phyloP scores from a whole-genome alignment of 2,113 vertebrate genomes.

The Protomyctophum bolini region DNA sequence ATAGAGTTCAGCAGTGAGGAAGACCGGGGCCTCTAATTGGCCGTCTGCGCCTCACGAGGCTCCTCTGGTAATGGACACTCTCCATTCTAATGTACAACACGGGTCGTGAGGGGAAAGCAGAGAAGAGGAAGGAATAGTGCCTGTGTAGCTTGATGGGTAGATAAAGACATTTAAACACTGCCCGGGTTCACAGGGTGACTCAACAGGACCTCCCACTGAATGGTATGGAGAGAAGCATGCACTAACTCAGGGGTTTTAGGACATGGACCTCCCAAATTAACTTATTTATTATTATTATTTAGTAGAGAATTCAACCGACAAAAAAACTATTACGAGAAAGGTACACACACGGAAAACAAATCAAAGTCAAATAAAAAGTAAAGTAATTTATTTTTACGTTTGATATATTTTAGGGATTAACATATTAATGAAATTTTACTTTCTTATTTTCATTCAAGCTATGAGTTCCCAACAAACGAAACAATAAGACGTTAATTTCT shows the following conservation, averaged over 20 bases:
- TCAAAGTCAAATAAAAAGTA: too few species aligned
- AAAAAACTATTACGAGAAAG: too few species aligned
- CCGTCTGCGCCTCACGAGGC: slow-evolving; percentile 31
- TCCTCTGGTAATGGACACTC: slow-evolving; percentile 38
- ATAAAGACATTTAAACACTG: not conserved
- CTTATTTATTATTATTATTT: too few species aligned
- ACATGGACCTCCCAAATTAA: too few species aligned
- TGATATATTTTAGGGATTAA: too few species aligned
- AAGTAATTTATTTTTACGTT: too few species aligned
- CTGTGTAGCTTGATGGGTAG: not conserved
- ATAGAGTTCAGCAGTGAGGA: slow-evolving; percentile 27
- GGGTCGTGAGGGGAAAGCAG: slow-evolving; percentile 32
- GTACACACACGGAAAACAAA: too few species aligned
- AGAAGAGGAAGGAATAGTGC: not conserved
- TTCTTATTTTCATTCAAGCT: too few species aligned
- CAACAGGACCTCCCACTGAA: not conserved
- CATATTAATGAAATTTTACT: too few species aligned
- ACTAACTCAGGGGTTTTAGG: not conserved
- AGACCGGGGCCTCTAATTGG: slow-evolving; percentile 50
- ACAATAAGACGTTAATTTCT: too few species aligned
- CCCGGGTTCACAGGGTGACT: not conserved
- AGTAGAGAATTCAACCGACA: too few species aligned
- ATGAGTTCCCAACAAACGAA: too few species aligned
- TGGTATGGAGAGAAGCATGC: not conserved
- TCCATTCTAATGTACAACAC: slow-evolving; percentile 24